Conservation (phyloP, 2,888 invertebrate genomes). For the Calameuta idolon region DNA sequence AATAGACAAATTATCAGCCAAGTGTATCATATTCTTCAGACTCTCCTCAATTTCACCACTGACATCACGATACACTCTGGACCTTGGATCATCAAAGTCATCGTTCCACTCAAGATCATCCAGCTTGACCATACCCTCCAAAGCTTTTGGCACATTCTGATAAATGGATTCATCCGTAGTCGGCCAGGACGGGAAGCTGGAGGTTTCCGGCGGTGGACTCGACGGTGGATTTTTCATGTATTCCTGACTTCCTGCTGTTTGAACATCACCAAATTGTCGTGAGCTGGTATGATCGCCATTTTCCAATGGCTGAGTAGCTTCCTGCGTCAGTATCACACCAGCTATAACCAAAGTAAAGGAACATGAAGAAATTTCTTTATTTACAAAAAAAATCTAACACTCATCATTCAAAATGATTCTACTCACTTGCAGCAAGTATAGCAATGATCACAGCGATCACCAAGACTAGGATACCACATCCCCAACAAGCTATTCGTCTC, state of each 20-base stretch:
- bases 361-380: not conserved
- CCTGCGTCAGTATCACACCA: slow-evolving; percentile 76
- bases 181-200: slow-evolving; percentile 57
- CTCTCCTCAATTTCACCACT: slow-evolving; percentile 72
- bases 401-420: slow-evolving; percentile 1
- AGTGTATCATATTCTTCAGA: slow-evolving; percentile 68
- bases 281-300: slow-evolving; percentile 65
- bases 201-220: slow-evolving; percentile 59
- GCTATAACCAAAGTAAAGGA: slow-evolving; percentile 68
- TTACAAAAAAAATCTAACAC: not conserved
- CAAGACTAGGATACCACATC: slow-evolving; percentile 74
- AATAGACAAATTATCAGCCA: slow-evolving; percentile 35
- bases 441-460: slow-evolving; percentile 77
- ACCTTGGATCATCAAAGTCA: slow-evolving; percentile 73
- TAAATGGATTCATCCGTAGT: slow-evolving; percentile 59
- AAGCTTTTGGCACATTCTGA: slow-evolving; percentile 74
- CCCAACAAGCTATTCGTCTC: slow-evolving; percentile 77
- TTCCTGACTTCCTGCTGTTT: slow-evolving; percentile 66
- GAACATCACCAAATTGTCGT: slow-evolving; percentile 72
- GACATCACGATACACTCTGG: slow-evolving; percentile 74
- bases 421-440: slow-evolving; percentile 81
- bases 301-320: slow-evolving; percentile 69
- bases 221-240: slow-evolving; percentile 59
- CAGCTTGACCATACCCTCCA: slow-evolving; percentile 77
- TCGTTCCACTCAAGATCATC: slow-evolving; percentile 75